Evolutionary conservation across 2,113 vertebrate species (phyloP).

Genomic region (Lynx canadensis): DNA sequence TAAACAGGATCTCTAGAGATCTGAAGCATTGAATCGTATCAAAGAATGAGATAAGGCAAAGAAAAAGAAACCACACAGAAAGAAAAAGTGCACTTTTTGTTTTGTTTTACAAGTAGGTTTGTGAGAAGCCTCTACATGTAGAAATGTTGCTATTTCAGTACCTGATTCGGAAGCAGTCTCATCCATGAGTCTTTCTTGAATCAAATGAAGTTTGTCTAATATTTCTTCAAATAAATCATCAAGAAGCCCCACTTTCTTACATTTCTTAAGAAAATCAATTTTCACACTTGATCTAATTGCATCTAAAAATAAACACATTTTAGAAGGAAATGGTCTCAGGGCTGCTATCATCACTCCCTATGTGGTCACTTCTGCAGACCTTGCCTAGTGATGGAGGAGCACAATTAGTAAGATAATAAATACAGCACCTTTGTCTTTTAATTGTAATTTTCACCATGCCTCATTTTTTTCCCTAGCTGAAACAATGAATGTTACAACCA

Average conservation of each 20-base stretch:
- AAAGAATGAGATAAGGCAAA: neutral
- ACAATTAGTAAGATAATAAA: neutral
- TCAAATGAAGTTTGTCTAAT: conserved; percentile 82
- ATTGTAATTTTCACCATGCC: neutral
- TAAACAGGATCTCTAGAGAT: neutral
- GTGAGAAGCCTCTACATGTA: neutral
- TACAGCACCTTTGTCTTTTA: neutral
- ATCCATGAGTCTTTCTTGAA: conserved; percentile 84
- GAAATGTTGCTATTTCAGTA: conserved; percentile 46
- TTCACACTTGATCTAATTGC: neutral
- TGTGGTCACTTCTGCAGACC: neutral
- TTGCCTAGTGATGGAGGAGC: neutral
- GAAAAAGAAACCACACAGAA: neutral
- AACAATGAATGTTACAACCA: neutral
- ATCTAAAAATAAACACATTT: conserved; percentile 60
- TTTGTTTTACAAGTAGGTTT: neutral
- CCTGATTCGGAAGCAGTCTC: conserved; percentile 86
- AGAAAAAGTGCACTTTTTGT: neutral
- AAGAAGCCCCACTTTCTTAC: conserved; percentile 85
- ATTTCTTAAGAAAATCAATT: conserved; percentile 84
- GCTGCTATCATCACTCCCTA: neutral
- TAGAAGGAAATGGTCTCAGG: neutral
- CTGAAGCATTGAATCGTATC: neutral
- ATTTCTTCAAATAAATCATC: conserved; percentile 86
- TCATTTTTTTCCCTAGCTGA: neutral